These are phyloP conservation scores for Maniola jurtina DNA, from an alignment of 1,140 invertebrate genomes.

Conservation along the genomic window DNA sequence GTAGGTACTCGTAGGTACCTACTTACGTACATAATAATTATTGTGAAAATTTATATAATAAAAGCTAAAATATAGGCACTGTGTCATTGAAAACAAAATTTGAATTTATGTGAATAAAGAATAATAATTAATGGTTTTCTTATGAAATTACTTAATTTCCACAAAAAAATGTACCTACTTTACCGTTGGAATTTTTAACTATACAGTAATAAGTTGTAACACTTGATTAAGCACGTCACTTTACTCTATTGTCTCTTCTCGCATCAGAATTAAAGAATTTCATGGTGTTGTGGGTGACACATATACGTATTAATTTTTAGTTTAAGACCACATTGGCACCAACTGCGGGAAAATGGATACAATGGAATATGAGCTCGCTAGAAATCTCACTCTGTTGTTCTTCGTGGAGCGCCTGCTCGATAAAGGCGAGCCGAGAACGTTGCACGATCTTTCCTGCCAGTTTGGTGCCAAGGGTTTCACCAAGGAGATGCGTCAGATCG, in stretches of 20 bases:
- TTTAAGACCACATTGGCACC: conserved; percentile 76
- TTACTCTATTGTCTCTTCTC: conserved; percentile 62
- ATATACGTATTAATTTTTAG: conserved; percentile 77
- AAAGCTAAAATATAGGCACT: too few species aligned
- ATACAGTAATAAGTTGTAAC: conserved; percentile 26
- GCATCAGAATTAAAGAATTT: conserved; percentile 71
- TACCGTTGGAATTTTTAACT: conserved; percentile 21
- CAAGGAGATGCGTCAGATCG: conserved; percentile 96
- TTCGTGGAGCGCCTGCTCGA: conserved; percentile 97
- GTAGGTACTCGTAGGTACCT: too few species aligned
- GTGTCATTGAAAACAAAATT: too few species aligned
- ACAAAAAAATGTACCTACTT: conserved; percentile 2
- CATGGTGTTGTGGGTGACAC: conserved; percentile 78
- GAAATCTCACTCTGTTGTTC: conserved; percentile 96
- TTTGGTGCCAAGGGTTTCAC: conserved; percentile 97
- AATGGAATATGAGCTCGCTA: conserved; percentile 94
- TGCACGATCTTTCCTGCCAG: conserved; percentile 97
- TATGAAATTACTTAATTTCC: neutral
- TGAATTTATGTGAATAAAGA: too few species aligned
- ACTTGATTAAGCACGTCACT: conserved; percentile 49
- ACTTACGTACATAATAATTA: too few species aligned
- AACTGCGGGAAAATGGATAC: conserved; percentile 88
- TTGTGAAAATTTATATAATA: too few species aligned
- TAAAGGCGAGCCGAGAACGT: conserved; percentile 94
- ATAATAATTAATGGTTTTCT: too few species aligned